These are phyloP conservation scores for Lasioglossum lativentre DNA, from an alignment of 2,888 invertebrate genomes.

Conservation along the genomic window DNA sequence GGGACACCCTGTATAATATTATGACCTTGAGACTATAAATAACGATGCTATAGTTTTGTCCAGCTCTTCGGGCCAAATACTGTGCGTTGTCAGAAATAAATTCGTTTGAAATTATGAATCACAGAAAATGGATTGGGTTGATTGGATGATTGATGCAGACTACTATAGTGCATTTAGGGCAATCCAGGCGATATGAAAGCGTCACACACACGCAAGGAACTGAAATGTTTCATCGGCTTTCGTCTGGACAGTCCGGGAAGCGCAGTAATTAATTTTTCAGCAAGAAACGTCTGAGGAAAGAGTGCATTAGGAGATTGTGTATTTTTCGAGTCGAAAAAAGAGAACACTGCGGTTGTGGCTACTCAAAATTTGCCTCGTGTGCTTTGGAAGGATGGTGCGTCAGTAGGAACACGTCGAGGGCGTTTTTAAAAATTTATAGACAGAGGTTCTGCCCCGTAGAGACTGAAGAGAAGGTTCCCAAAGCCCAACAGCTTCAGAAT, in stretches of 20 bases:
- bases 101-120: too few relatives aligned
- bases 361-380: not conserved
- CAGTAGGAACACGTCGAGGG: not conserved
- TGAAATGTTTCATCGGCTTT: not conserved
- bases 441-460: not conserved
- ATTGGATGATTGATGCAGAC: not conserved
- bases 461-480: not conserved
- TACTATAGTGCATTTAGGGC: not conserved
- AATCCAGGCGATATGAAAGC: not conserved
- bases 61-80: too few relatives aligned
- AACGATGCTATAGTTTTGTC: too few relatives aligned
- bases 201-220: not conserved
- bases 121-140: not conserved
- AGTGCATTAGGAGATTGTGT: constrained; percentile 10
- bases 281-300: not conserved
- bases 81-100: too few relatives aligned
- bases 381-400: not conserved
- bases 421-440: not conserved
- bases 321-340: not conserved
- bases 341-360: not conserved
- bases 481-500: not conserved
- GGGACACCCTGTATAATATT: too few relatives aligned
- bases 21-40: too few relatives aligned
- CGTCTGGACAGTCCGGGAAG: not conserved
- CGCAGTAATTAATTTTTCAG: not conserved